Conservation (phyloP, 2,797 vertebrate genomes). For the Argentina silus region DNA sequence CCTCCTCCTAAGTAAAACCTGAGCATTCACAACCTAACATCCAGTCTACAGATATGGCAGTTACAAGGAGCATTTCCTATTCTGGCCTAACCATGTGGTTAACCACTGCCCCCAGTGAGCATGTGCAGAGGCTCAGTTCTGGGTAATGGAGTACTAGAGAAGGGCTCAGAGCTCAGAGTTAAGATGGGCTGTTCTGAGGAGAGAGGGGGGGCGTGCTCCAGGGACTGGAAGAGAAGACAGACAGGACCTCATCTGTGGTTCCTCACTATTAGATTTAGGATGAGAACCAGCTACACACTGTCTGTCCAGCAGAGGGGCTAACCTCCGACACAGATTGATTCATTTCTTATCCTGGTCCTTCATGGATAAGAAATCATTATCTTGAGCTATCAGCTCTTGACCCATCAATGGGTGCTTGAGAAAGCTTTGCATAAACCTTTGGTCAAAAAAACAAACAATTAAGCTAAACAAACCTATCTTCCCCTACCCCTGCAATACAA, state of each 20-base stretch:
- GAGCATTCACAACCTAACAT: neutral
- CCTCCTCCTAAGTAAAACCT: neutral
- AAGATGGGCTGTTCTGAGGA: conserved; percentile 1
- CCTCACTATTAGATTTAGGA: conserved; percentile 57
- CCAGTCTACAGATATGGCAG: neutral
- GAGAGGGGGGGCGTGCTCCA: conserved; percentile 19
- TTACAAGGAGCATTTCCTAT: neutral
- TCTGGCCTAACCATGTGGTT: conserved; percentile 13
- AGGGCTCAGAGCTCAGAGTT: neutral
- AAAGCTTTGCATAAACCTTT: conserved; percentile 80
- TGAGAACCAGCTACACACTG: conserved; percentile 50
- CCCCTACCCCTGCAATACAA: conserved; percentile 64
- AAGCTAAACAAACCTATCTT: conserved; percentile 59
- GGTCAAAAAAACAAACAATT: conserved; percentile 64
- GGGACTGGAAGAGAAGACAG: conserved; percentile 9
- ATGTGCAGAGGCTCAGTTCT: conserved; percentile 19
- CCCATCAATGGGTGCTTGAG: conserved; percentile 65
- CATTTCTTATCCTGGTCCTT: conserved; percentile 72
- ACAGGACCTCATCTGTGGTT: neutral
- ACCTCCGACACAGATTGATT: conserved; percentile 65
- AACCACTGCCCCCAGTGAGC: conserved; percentile 3
- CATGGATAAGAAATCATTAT: conserved; percentile 64
- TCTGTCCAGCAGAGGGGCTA: conserved; percentile 57
- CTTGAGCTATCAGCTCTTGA: conserved; percentile 62
- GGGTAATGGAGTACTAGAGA: neutral